These are phyloP conservation scores for Lapara coniferarum DNA, from an alignment of 2,888 invertebrate species.

Conservation along the genomic window DNA sequence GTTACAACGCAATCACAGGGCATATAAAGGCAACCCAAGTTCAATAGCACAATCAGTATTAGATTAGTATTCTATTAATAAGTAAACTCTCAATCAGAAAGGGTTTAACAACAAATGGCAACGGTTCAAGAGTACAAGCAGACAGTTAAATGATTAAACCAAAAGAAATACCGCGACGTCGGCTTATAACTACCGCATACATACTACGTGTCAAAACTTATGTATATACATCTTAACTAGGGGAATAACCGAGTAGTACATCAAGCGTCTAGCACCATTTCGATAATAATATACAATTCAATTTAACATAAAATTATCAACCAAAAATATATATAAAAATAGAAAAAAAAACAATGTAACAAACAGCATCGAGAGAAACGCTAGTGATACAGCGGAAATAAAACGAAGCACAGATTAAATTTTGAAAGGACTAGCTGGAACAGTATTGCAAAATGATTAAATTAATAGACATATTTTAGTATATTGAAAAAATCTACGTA, in stretches of 20 bases:
- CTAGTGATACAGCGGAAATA: conserved; percentile 18
- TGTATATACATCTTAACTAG: conserved; percentile 47
- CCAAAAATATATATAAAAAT: conserved; percentile 56
- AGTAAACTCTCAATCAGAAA: conserved; percentile 7
- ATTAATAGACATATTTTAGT: conserved; percentile 57
- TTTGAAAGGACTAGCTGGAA: conserved; percentile 75
- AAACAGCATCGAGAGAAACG: conserved; percentile 22
- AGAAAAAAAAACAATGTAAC: conserved; percentile 27
- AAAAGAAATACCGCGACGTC: conserved; percentile 15
- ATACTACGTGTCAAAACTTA: conserved; percentile 29
- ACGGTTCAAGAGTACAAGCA: conserved; percentile 61
- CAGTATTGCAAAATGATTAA: conserved; percentile 65
- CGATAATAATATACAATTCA: conserved; percentile 73
- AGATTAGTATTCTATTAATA: background rate
- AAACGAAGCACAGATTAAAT: conserved; percentile 57
- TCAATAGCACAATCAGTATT: background rate
- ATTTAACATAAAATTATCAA: conserved; percentile 79
- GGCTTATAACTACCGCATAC: conserved; percentile 31
- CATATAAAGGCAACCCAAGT: background rate
- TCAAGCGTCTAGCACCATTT: conserved; percentile 82
- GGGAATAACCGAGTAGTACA: conserved; percentile 67
- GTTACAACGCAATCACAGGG: background rate
- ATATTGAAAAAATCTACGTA: conserved; percentile 61
- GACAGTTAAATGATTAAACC: conserved; percentile 14
- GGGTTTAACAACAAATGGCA: conserved; percentile 57